Evolutionary conservation across 2,797 vertebrate genomes (phyloP).

Genomic region (Mormyrops boulengeri): DNA sequence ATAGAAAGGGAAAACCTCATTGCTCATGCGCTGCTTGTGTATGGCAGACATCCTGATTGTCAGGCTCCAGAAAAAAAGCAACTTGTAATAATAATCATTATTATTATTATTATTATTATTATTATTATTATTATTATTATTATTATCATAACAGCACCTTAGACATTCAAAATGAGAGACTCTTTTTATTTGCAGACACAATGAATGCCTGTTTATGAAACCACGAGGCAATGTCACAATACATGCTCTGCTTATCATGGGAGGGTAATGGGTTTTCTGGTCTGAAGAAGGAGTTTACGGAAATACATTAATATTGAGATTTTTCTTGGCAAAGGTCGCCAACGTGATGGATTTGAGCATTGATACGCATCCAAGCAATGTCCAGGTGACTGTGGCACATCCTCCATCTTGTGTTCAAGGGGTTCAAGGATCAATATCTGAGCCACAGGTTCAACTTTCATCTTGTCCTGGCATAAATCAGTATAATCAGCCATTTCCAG

Average conservation of each 20-base stretch:
- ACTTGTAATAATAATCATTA: neutral
- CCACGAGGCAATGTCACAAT: neutral
- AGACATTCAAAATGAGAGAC: conserved; percentile 1
- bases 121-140: neutral
- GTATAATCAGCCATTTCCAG: neutral
- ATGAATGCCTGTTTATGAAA: neutral
- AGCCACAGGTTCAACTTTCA: conserved; percentile 19
- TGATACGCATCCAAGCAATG: conserved; percentile 65
- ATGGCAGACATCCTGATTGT: neutral
- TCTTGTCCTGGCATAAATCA: neutral
- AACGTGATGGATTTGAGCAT: conserved; percentile 59
- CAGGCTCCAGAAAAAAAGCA: neutral
- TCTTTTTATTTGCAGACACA: conserved; percentile 1
- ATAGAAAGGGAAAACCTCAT: neutral
- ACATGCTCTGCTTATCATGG: neutral
- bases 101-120: neutral
- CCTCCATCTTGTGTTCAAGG: conserved; percentile 35
- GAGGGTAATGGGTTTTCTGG: conserved; percentile 9
- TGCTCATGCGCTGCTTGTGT: neutral
- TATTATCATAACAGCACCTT: neutral
- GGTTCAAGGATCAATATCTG: conserved; percentile 51
- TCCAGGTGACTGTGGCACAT: conserved; percentile 35
- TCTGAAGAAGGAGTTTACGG: neutral
- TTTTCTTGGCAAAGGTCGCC: conserved; percentile 70
- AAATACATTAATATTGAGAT: conserved; percentile 68